Percentiles rank a stretch among this genome's conserved stretches.
Evolutionary conservation across 2,113 vertebrate species (phyloP).

Genomic region (Pedionomus torquatus): DNA sequence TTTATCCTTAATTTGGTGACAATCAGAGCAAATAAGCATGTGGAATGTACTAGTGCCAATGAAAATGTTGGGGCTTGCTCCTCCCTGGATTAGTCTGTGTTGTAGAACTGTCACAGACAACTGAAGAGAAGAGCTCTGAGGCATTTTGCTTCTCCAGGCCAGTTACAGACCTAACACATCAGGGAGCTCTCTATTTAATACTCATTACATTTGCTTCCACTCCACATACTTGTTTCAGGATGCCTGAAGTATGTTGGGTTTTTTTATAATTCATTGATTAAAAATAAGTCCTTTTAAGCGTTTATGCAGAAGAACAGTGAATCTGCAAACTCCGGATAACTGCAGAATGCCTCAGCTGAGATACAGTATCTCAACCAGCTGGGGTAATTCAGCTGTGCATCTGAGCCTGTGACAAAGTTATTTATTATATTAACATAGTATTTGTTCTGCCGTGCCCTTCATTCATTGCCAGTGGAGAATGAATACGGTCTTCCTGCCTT

Average conservation of each 20-base stretch:
- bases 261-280: not conserved
- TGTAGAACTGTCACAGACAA: not conserved
- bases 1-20: slow-evolving; percentile 49
- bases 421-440: not conserved
- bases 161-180: not conserved
- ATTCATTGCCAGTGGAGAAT: not conserved
- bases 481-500: not conserved
- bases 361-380: not conserved
- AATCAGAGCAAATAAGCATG: slow-evolving; percentile 28
- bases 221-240: not conserved
- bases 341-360: not conserved
- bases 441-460: not conserved
- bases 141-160: not conserved
- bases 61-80: slow-evolving; percentile 23
- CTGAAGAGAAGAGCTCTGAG: not conserved
- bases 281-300: not conserved
- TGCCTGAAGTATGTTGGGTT: not conserved
- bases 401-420: not conserved
- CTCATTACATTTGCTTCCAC: not conserved
- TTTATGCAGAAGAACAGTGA: not conserved
- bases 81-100: not conserved
- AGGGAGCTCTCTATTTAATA: not conserved
- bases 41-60: not conserved
- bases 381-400: not conserved
- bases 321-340: not conserved